phyloP scores from a whole-genome alignment of 2,113 vertebrate genomes.

The Leptobrachium leishanense region DNA sequence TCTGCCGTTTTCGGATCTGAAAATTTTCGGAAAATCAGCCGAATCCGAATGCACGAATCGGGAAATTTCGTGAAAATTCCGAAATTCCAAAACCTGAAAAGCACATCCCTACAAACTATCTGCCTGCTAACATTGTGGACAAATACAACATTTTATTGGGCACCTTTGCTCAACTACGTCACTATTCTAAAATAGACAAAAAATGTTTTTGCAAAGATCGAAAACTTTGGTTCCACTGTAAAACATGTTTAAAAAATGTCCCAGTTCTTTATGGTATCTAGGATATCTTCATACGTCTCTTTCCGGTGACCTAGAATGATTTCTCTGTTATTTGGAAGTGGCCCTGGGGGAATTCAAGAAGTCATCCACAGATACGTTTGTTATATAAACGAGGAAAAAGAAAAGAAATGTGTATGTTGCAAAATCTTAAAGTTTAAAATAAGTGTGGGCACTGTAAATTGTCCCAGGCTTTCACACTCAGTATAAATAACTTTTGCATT shows the following conservation, averaged over 20 bases:
- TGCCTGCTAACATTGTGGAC: no score
- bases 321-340: constrained; percentile 3
- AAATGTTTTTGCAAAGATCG: not conserved
- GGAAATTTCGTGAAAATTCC: no score
- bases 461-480: not conserved
- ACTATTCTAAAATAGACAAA: not conserved
- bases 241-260: no score
- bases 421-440: not conserved
- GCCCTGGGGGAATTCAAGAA: not conserved
- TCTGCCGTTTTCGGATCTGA: no score
- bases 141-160: not conserved
- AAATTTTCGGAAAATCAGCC: no score
- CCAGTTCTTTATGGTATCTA: constrained; percentile 1
- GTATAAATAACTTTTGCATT: constrained; percentile 1
- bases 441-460: not conserved
- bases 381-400: not conserved
- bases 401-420: not conserved
- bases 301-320: constrained; percentile 13
- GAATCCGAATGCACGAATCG: no score
- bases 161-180: not conserved
- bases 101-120: no score
- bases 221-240: not conserved
- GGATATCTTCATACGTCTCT: constrained; percentile 17
- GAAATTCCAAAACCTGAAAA: no score
- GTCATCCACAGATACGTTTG: not conserved